Conservation (phyloP, 37 sponge, comb jelly and placozoan genomes). For the Petrosia ficiformis region DNA sequence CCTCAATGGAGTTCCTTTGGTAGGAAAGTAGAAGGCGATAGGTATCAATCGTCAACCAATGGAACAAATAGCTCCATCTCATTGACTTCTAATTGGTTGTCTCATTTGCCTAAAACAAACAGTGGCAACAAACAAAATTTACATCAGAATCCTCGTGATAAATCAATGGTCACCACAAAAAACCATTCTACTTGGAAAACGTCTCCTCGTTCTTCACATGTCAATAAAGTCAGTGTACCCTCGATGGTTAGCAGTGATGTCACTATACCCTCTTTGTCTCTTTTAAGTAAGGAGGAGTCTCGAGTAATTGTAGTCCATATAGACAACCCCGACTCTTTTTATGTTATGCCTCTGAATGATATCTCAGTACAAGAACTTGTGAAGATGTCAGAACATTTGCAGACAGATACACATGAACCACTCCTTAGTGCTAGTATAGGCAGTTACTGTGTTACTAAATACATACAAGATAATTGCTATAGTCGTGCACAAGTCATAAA, state of each 20-base stretch:
- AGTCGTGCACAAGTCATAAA: slow-evolving; percentile 29
- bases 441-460: slow-evolving; percentile 39
- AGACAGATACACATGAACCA: neutral
- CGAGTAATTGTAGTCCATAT: slow-evolving; percentile 32
- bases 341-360: slow-evolving; percentile 8
- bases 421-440: slow-evolving; percentile 4
- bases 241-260: no score
- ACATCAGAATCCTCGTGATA: neutral
- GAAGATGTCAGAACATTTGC: neutral
- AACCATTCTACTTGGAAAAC: neutral
- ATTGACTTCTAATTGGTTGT: no score
- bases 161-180: neutral
- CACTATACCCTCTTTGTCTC: neutral
- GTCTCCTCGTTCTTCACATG: neutral
- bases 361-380: neutral
- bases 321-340: slow-evolving; percentile 11
- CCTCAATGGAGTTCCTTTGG: neutral
- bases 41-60: neutral
- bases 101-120: no score
- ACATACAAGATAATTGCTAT: slow-evolving; percentile 25
- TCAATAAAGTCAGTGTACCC: no score
- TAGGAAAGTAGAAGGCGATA: neutral
- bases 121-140: no score
- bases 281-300: neutral
- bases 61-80: no score